phyloP scores from a whole-genome alignment of 2,888 invertebrate species.

The Gastracanthus pulcherrimus region DNA sequence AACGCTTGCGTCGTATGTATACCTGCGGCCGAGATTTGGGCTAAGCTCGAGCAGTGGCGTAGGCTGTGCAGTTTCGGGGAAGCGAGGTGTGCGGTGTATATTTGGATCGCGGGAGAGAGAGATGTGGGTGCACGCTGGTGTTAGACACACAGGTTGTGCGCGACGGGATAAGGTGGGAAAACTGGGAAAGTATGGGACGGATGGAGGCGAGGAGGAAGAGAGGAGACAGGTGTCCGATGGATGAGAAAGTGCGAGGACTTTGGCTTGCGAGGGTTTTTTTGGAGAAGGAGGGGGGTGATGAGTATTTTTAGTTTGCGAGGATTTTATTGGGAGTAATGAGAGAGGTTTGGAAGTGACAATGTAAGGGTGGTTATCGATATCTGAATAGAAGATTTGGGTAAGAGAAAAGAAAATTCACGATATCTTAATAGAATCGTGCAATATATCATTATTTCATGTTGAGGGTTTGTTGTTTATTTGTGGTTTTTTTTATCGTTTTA shows the following conservation, averaged over 20 bases:
- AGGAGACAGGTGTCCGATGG: constrained; percentile 18
- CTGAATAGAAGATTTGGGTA: too few species aligned
- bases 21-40: constrained; percentile 1
- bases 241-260: background rate
- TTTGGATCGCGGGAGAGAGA: constrained; percentile 1
- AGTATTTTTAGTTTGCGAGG: too few species aligned
- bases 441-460: too few species aligned
- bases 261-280: too few species aligned
- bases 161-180: background rate
- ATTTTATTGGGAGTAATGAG: too few species aligned
- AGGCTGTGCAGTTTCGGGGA: constrained; percentile 1
- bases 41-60: background rate
- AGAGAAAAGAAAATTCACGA: too few species aligned
- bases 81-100: background rate
- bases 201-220: background rate
- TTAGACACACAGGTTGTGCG: background rate
- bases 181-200: background rate
- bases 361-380: too few species aligned
- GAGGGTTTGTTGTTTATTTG: too few species aligned
- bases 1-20: background rate
- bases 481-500: too few species aligned
- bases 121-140: background rate
- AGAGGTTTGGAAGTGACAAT: too few species aligned
- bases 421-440: too few species aligned
- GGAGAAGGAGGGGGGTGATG: too few species aligned